Percentiles rank a stretch among this genome's conserved stretches.
These are phyloP conservation scores for Anas platyrhynchos DNA, from an alignment of 2,113 vertebrate species.

Conservation along the genomic window DNA sequence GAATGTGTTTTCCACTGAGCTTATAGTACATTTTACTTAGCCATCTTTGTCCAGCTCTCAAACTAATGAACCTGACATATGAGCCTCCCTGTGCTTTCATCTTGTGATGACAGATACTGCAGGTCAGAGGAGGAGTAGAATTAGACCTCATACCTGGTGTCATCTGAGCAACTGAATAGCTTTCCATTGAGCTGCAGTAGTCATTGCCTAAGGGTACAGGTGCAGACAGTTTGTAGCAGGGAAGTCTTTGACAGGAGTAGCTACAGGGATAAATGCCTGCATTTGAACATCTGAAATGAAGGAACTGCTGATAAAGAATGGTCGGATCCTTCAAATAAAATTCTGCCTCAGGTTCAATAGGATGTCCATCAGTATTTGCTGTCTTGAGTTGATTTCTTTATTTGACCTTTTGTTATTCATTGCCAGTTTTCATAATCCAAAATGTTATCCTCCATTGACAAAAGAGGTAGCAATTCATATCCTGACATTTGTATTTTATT, in stretches of 20 bases:
- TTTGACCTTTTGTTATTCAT: slow-evolving; percentile 59
- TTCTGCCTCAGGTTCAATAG: not conserved
- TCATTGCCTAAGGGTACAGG: slow-evolving; percentile 52
- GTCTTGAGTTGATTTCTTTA: slow-evolving; percentile 47
- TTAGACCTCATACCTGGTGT: not conserved
- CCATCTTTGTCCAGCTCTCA: not conserved
- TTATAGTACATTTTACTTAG: not conserved
- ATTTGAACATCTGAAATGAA: slow-evolving; percentile 60
- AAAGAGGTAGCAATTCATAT: not conserved
- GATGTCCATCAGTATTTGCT: slow-evolving; percentile 47
- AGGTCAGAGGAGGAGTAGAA: slow-evolving; percentile 21
- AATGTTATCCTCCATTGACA: slow-evolving; percentile 8
- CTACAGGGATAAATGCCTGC: slow-evolving; percentile 59
- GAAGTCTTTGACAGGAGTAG: slow-evolving; percentile 59
- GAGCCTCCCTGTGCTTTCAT: slow-evolving; percentile 58
- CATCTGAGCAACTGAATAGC: not conserved
- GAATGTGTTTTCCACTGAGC: not conserved
- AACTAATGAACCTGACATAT: slow-evolving; percentile 17
- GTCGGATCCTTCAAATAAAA: slow-evolving; percentile 29
- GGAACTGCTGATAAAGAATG: slow-evolving; percentile 59
- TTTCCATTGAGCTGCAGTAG: slow-evolving; percentile 3
- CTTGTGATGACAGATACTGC: slow-evolving; percentile 36
- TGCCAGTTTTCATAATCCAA: slow-evolving; percentile 38
- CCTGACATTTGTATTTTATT: not conserved
- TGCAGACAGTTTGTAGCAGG: slow-evolving; percentile 55